Evolutionary conservation across 2,797 vertebrate species (phyloP), one percentile per base, ranked within the genome.

Genomic region (Acanthiza pusilla): DNA sequence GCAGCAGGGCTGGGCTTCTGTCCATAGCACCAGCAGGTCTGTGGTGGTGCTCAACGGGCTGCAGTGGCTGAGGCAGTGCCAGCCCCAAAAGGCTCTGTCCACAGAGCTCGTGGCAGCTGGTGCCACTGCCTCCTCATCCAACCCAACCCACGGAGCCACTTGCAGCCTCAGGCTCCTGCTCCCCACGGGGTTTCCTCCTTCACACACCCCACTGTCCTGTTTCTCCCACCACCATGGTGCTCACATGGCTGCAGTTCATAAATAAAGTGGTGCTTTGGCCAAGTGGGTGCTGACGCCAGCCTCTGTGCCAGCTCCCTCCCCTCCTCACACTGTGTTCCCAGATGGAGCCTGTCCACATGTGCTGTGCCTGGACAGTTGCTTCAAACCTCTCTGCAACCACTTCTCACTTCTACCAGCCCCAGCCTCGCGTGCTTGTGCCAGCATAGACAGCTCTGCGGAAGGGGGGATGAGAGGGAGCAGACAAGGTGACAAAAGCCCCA

Each of bases 341-440:
- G 25, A 34, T 9, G n/a, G 58, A 86, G 71, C n/a, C 65, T 42
- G 34, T 27, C 75, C 72, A 57, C 68, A n/a, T 2, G 50, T 80
- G 65, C 47, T 1, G 2, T 22, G 29, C 15, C 43, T 0, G 5
- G 78, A 57, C 68, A 53, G 40, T 30, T 0, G 0, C 42, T 61
- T 92, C 68, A 57, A 71, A 42, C 9, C 30, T 58, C 53, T 63
- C 21, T 68, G n/a, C 2, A 9, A 53, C 8, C 2, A 1, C n/a
- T 13, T 34, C 57, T 83, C 5, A 2, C 27, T 51, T 57, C 55
- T 50, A 43, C 32, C 2, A 4, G n/a, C 32, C 63, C 13, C 67
- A 74, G 60, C 4, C 34, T 42, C 2, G 4, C 0, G 0, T 3
- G 5, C 13, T 23, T 27, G 18, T 26, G 62, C 4, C 61, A 67